Base-by-base conservation (phyloP, 2,113 vertebrate species). In the Nicator chloris region DNA sequence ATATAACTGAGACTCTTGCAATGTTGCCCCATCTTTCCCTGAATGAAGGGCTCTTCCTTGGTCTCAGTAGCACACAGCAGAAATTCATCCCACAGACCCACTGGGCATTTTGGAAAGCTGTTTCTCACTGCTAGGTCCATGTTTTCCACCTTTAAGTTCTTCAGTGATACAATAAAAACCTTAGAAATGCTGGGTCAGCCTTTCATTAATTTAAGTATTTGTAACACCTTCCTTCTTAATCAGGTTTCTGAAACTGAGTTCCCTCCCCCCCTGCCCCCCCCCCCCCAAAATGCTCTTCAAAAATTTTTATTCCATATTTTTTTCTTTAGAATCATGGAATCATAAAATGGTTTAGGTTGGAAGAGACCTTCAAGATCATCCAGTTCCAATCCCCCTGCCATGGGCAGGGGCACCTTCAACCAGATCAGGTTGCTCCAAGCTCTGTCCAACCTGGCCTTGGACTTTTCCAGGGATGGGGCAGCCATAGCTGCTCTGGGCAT, bases 191-290 rank as follows among this genome's bases (percentile, higher is more conserved):
- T 40, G 14, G 10, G 7, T n/a, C 44, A 50, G 37, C 13, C 59
- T 65, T 40, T 60, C 35, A 56, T 30, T 50, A n/a, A 69, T 42
- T 54, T 30, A 68, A 16, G 0, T 31, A 64, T 68, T 86, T 85
- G 14, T 53, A 49, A 73, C 5, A 24, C 18, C 13, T 57, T 27
- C n/a, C 59, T 68, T 88, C 31, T 40, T 63, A 72, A 68, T 39
- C 4, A 28, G 42, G 47, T 73, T 93, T 45, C 42, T 65, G 57
- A 54, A 78, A 66, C 4, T 12, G 26, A 24, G 50, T 13, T 1
- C 2, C 8, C 30, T 15, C 2, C 3, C 4, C 5, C 5, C 8
- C 3, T n/a, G n/a, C n/a, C n/a, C 1, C 4, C 10, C 6, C 6
- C 11, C 9, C 9, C 10, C 5, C 1, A 69, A 79, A 69, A 19